Percentiles rank a stretch among this genome's conserved stretches.
Conservation (phyloP, 2,113 vertebrate genomes). For the Clarias macrocephalus region DNA sequence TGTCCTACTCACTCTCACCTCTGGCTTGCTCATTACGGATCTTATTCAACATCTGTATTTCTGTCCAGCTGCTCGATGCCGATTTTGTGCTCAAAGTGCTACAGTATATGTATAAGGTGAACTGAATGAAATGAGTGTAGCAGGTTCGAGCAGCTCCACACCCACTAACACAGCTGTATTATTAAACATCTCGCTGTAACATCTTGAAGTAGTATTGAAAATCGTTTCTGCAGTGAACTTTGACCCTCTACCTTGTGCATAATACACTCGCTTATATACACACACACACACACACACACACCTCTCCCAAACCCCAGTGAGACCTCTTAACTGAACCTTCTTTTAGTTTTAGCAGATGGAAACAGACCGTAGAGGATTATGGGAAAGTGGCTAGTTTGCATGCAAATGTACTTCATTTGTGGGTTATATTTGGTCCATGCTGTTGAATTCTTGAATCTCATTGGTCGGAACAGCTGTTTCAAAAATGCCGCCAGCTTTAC, state of each 20-base stretch:
- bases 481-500: neutral
- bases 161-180: conserved; percentile 31
- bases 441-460: neutral
- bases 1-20: neutral
- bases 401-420: neutral
- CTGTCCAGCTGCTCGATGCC: neutral
- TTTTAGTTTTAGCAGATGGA: conserved; percentile 24
- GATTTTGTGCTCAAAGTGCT: neutral
- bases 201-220: conserved; percentile 24
- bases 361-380: neutral
- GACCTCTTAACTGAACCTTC: conserved; percentile 9
- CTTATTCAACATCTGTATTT: neutral
- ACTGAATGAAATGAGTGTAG: neutral
- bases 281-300: neutral
- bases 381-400: neutral
- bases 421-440: neutral
- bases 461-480: neutral
- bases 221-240: conserved; percentile 27
- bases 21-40: neutral
- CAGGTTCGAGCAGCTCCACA: neutral
- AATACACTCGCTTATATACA: neutral
- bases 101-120: neutral
- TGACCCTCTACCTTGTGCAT: conserved; percentile 8
- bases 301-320: conserved; percentile 4
- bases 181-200: conserved; percentile 38